A percentile compares a stretch with the other conserved stretches of the same genome.
phyloP scores from a whole-genome alignment of 2,888 invertebrate genomes.

The Panopea generosa region DNA sequence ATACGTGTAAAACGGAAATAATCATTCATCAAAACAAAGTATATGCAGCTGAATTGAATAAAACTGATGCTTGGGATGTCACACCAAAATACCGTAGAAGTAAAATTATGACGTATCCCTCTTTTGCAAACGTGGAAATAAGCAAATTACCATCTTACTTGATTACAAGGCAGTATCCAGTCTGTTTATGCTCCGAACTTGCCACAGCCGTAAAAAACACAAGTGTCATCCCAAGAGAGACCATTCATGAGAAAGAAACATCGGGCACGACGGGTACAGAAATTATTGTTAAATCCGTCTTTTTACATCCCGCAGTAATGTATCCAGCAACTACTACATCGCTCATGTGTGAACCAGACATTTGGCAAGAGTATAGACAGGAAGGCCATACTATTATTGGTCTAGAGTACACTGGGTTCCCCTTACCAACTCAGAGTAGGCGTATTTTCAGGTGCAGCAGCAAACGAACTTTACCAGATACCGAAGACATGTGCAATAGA shows the following conservation, averaged over 20 bases:
- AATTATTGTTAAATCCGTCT: not conserved
- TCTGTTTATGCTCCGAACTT: not conserved
- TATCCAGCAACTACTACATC: not conserved
- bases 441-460: not conserved
- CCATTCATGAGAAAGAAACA: not conserved
- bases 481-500: no score
- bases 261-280: not conserved
- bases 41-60: no score
- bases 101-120: not conserved
- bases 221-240: not conserved
- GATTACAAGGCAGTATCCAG: not conserved
- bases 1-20: no score
- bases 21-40: no score
- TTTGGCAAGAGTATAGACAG: not conserved
- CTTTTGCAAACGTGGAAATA: not conserved
- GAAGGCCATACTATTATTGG: not conserved
- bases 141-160: no score
- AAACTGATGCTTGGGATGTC: no score
- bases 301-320: not conserved
- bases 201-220: not conserved
- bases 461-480: not conserved
- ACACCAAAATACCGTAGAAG: not conserved
- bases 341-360: not conserved
- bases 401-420: conserved; percentile 1
- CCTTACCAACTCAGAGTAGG: no score